A percentile compares a stretch with the other conserved stretches of the same genome.
phyloP scores from a whole-genome alignment of 2,113 vertebrate genomes.

The Phylloscopus trochilus region DNA sequence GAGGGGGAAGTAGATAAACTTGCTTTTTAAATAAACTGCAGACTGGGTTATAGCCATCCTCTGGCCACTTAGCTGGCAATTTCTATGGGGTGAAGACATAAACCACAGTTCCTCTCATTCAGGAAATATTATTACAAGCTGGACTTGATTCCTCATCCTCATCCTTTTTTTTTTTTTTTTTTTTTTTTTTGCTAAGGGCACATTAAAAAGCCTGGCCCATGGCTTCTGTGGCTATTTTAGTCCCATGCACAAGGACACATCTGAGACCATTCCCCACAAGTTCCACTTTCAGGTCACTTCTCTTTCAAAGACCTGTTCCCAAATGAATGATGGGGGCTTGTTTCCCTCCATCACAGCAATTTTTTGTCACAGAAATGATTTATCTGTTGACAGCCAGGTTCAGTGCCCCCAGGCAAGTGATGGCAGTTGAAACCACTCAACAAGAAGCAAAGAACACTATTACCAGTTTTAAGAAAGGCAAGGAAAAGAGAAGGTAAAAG shows the following conservation, averaged over 20 bases:
- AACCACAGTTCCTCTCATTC: not conserved
- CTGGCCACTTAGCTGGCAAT: not conserved
- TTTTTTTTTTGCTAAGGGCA: not conserved
- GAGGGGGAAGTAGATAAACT: not conserved
- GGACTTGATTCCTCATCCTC: not conserved
- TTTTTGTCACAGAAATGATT: conserved; percentile 26
- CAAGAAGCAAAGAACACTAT: not conserved
- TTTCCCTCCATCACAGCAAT: not conserved
- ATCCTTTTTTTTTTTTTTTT: not conserved
- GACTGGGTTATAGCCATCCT: not conserved
- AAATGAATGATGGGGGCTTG: not conserved
- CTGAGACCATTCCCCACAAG: not conserved
- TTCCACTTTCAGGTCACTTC: conserved; percentile 16
- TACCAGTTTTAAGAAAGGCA: not conserved
- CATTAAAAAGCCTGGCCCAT: not conserved
- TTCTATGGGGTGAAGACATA: not conserved
- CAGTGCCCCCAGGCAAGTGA: conserved; percentile 13
- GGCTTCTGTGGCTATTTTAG: not conserved
- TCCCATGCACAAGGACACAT: not conserved
- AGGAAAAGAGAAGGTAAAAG: not conserved
- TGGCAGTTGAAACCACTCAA: conserved; percentile 20
- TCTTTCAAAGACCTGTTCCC: not conserved
- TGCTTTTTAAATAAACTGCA: not conserved
- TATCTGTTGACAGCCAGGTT: conserved; percentile 46
- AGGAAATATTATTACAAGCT: not conserved